Evolutionary conservation across 1,140 invertebrate species (phyloP).

Genomic region (Belonocnema kinseyi): DNA sequence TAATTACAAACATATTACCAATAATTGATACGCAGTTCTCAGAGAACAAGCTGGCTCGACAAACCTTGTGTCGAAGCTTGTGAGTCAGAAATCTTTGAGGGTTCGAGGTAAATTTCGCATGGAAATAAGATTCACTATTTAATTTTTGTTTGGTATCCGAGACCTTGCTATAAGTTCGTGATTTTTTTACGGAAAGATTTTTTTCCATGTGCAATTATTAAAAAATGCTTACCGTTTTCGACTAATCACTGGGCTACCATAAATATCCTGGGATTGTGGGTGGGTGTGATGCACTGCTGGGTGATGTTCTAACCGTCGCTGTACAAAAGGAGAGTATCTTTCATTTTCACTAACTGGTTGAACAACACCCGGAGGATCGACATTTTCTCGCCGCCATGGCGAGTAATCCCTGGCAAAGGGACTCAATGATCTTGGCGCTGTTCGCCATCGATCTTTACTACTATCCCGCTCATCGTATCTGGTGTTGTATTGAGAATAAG

Average conservation of each 20-base stretch:
- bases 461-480: slow-evolving; percentile 62
- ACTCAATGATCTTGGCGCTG: slow-evolving; percentile 67
- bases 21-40: too few species aligned
- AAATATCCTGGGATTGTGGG: slow-evolving; percentile 65
- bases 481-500: slow-evolving; percentile 63
- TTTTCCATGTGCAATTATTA: not conserved
- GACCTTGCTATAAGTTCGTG: too few species aligned
- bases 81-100: too few species aligned
- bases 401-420: slow-evolving; percentile 72
- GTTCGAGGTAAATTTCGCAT: too few species aligned
- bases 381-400: slow-evolving; percentile 73
- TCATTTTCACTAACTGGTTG: slow-evolving; percentile 64
- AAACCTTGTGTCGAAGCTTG: too few species aligned
- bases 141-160: not conserved
- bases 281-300: slow-evolving; percentile 62
- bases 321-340: slow-evolving; percentile 65
- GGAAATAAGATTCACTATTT: not conserved
- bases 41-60: not conserved
- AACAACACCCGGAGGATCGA: slow-evolving; percentile 70
- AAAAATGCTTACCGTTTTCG: slow-evolving; percentile 66
- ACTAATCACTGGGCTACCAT: slow-evolving; percentile 72
- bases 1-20: too few species aligned
- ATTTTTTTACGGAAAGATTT: too few species aligned
- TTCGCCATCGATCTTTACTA: slow-evolving; percentile 66
- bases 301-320: slow-evolving; percentile 63